phyloP scores from a whole-genome alignment of 2,797 vertebrate species.

The Myripristis murdjan region DNA sequence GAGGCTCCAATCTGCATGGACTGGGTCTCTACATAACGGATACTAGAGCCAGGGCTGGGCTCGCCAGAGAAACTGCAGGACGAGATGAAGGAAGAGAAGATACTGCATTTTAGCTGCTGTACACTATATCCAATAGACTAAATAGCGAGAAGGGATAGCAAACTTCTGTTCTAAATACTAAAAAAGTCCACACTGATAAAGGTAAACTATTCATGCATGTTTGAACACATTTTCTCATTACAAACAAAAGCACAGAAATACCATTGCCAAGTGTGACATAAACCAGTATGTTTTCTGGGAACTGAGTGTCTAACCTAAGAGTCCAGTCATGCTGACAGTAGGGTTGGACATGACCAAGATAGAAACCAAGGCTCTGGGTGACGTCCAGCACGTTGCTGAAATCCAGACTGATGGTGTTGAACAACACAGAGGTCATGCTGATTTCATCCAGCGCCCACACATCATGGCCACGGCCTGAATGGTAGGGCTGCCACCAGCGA shows the following conservation, averaged over 20 bases:
- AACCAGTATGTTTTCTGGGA: neutral
- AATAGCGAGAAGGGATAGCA: neutral
- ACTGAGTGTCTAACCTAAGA: slow-evolving; percentile 87
- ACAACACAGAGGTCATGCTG: slow-evolving; percentile 97
- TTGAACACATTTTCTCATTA: neutral
- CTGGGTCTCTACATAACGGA: slow-evolving; percentile 98
- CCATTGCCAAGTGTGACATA: neutral
- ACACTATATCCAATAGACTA: neutral
- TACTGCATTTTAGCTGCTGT: neutral
- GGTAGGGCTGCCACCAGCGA: slow-evolving; percentile 99
- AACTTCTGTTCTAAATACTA: neutral
- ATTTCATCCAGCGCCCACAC: slow-evolving; percentile 99
- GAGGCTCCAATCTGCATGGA: slow-evolving; percentile 99
- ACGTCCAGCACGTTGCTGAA: slow-evolving; percentile 97
- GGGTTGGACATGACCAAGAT: slow-evolving; percentile 97
- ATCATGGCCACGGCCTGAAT: slow-evolving; percentile 94
- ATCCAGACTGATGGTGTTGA: slow-evolving; percentile 98
- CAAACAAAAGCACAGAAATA: neutral
- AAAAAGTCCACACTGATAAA: neutral
- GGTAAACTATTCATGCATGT: too few relatives aligned
- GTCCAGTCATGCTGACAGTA: slow-evolving; percentile 99
- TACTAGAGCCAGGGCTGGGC: slow-evolving; percentile 93
- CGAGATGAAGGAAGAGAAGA: slow-evolving; percentile 40
- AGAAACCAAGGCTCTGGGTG: slow-evolving; percentile 98
- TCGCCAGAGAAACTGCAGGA: slow-evolving; percentile 94